Conservation (phyloP, 2,888 invertebrate species). For the Ochlodes sylvanus region DNA sequence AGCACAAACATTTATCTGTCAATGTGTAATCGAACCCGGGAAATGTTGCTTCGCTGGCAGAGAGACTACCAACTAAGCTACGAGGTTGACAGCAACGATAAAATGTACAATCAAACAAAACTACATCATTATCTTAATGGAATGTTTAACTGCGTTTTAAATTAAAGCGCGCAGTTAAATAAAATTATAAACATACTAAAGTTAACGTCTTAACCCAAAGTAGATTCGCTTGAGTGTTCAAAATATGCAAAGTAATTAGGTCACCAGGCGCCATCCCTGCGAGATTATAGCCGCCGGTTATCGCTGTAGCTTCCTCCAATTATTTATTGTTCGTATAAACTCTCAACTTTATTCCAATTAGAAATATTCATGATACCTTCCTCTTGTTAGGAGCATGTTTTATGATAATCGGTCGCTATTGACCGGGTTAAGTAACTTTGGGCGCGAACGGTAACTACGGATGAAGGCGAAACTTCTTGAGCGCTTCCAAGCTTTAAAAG, state of each 20-base stretch:
- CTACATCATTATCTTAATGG: too few species aligned
- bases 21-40: too few species aligned
- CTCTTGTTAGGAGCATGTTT: background rate
- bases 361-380: background rate
- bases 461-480: too few species aligned
- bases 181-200: conserved; percentile 6
- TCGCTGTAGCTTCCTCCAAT: conserved; percentile 27
- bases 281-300: conserved; percentile 25
- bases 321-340: conserved; percentile 10
- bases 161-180: background rate
- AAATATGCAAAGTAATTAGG: conserved; percentile 37
- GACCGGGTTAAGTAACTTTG: too few species aligned
- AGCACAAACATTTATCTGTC: too few species aligned
- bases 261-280: conserved; percentile 28
- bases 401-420: background rate
- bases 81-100: too few species aligned
- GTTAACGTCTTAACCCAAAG: conserved; percentile 35
- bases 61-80: too few species aligned
- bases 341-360: background rate
- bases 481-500: too few species aligned
- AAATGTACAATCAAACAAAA: too few species aligned
- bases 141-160: too few species aligned
- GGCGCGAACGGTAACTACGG: too few species aligned
- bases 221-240: conserved; percentile 31
- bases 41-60: too few species aligned